Conservation (phyloP, 2,888 invertebrate genomes). For the Erebia palarica region DNA sequence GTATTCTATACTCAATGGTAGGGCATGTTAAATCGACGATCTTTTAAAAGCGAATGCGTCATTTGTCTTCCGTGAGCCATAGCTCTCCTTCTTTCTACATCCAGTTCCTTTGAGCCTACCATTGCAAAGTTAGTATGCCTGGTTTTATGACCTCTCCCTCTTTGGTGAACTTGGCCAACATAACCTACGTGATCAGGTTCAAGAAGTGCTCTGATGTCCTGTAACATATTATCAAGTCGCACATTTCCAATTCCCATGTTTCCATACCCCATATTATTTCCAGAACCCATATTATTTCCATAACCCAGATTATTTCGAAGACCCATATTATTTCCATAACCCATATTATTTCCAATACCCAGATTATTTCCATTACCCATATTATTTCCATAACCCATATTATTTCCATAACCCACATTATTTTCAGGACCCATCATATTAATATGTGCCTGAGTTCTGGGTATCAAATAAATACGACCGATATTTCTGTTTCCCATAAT, state of each 20-base stretch:
- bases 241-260: background rate
- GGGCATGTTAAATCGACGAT: no score
- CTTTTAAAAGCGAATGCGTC: background rate
- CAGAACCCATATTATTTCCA: background rate
- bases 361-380: no score
- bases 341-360: background rate
- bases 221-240: background rate
- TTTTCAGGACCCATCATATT: background rate
- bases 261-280: background rate
- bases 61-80: background rate
- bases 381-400: background rate
- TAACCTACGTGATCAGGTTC: constrained; percentile 6
- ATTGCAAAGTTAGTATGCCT: constrained; percentile 2
- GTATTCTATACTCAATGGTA: no score
- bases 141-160: background rate
- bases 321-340: background rate
- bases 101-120: background rate
- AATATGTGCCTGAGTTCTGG: background rate
- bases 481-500: background rate
- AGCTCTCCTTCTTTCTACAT: background rate
- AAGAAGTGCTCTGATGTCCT: background rate
- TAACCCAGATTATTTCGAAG: background rate
- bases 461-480: background rate
- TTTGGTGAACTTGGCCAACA: background rate
- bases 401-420: background rate